Evolutionary conservation across 2,888 invertebrate genomes (phyloP).

Genomic region (Rotaria magnacalcarata): DNA sequence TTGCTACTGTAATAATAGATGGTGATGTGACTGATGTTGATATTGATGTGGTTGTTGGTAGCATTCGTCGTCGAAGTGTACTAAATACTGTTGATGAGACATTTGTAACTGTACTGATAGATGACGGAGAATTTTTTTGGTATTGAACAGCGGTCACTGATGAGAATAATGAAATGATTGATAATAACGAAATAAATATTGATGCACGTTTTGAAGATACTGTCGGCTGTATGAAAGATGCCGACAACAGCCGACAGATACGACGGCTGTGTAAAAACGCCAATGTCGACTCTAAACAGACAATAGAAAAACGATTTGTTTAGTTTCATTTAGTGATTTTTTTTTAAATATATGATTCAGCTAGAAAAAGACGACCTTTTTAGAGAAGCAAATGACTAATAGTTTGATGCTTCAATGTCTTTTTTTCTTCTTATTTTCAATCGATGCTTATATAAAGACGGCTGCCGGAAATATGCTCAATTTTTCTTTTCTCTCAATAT

Average conservation of each 20-base stretch:
- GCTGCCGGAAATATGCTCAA: background rate
- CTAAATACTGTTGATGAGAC: background rate
- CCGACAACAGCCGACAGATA: background rate
- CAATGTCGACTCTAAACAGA: conserved; percentile 23
- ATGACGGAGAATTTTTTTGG: background rate
- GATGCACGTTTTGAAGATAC: background rate
- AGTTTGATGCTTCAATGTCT: conserved; percentile 7
- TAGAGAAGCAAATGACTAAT: background rate
- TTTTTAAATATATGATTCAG: background rate
- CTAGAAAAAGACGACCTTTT: background rate
- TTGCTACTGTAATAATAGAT: background rate
- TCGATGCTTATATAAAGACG: background rate
- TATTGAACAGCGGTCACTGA: background rate
- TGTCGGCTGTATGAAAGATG: background rate
- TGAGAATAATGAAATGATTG: background rate
- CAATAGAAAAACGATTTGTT: background rate
- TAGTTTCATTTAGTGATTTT: background rate
- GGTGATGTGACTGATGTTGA: background rate
- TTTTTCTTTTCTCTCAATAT: background rate
- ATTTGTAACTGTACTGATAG: background rate
- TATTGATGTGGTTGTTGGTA: background rate
- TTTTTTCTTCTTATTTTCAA: background rate
- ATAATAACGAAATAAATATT: background rate
- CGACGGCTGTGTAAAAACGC: conserved; percentile 8
- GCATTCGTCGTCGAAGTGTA: background rate